These are phyloP conservation scores for Sphaeridia pumilis DNA, from an alignment of 2,888 invertebrate genomes.

Conservation along the genomic window DNA sequence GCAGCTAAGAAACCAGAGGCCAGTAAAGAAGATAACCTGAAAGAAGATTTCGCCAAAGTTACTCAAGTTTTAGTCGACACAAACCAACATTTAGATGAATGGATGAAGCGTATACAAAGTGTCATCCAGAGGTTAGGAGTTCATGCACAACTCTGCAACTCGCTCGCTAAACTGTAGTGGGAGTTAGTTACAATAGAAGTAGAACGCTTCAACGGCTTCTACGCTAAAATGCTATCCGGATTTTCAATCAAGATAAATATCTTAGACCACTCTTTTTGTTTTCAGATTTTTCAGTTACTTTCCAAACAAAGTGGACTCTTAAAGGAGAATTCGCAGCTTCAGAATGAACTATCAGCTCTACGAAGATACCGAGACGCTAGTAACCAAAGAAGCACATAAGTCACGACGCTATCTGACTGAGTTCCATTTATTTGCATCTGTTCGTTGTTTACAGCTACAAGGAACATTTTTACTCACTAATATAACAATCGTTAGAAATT, in stretches of 20 bases:
- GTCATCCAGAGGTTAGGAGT: constrained; percentile 29
- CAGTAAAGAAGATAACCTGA: background rate
- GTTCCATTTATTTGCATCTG: no score
- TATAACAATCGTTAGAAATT: no score
- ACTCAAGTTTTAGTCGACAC: constrained; percentile 2
- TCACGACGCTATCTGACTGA: no score
- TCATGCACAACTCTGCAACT: constrained; percentile 35
- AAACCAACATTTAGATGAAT: constrained; percentile 19
- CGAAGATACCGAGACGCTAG: no score
- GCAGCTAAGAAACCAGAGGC: constrained; percentile 6
- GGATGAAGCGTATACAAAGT: constrained; percentile 30
- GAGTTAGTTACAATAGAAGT: no score
- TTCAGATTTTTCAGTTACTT: constrained; percentile 36
- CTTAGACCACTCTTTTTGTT: background rate
- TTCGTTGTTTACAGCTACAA: no score
- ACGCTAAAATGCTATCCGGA: constrained; percentile 15
- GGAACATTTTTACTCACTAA: no score
- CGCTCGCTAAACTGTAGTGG: constrained; percentile 1
- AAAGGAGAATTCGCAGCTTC: constrained; percentile 34
- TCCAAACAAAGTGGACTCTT: constrained; percentile 35
- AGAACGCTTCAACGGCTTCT: constrained; percentile 20
- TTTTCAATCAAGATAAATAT: background rate
- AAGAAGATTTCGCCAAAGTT: background rate
- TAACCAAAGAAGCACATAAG: no score
- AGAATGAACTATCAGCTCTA: no score